phyloP scores from a whole-genome alignment of 1,140 invertebrate genomes.

The Coptotermes formosanus region DNA sequence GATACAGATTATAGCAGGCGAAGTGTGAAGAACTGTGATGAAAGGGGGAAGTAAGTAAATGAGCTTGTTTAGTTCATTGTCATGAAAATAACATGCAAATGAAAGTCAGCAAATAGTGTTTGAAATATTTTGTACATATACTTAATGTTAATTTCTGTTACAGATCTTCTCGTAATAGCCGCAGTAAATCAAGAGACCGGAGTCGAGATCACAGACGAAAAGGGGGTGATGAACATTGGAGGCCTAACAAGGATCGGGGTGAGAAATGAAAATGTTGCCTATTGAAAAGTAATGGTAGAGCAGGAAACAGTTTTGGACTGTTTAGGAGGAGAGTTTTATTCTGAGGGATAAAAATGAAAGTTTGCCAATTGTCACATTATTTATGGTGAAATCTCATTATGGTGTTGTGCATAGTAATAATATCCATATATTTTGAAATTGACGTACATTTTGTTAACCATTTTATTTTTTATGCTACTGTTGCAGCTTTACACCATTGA shows the following conservation, averaged over 20 bases:
- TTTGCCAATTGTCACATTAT: too few species aligned
- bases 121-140: too few species aligned
- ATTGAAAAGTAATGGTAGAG: neutral
- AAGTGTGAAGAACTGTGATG: neutral
- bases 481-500: too few species aligned
- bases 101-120: too few species aligned
- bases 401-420: too few species aligned
- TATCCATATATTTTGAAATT: too few species aligned
- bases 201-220: neutral
- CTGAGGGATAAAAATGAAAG: too few species aligned
- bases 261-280: neutral
- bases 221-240: slow-evolving; percentile 9
- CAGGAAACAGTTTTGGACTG: neutral
- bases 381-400: too few species aligned
- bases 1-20: neutral
- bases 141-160: neutral
- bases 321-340: neutral
- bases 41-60: neutral
- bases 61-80: too few species aligned
- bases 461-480: too few species aligned
- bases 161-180: neutral
- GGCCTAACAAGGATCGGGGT: slow-evolving; percentile 17
- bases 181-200: slow-evolving; percentile 19
- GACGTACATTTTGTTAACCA: too few species aligned
- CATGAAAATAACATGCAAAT: too few species aligned